These are phyloP conservation scores for Campaea margaritaria DNA, from an alignment of 2,888 invertebrate genomes.

Conservation along the genomic window DNA sequence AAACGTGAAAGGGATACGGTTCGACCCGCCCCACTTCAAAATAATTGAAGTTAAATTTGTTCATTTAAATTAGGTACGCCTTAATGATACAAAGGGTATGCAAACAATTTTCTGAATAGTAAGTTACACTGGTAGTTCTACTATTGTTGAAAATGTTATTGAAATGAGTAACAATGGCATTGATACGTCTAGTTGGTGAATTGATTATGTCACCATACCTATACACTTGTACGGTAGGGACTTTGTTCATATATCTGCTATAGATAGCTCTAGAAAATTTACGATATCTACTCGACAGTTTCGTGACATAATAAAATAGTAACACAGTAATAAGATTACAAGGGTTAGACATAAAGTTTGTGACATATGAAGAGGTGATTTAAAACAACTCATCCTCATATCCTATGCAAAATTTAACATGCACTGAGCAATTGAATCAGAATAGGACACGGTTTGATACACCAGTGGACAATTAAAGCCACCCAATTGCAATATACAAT, in stretches of 20 bases:
- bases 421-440: conserved; percentile 63
- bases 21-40: conserved; percentile 77
- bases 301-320: too few species aligned
- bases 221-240: too few species aligned
- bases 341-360: too few species aligned
- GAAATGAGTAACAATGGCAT: conserved; percentile 10
- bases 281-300: too few species aligned
- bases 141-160: conserved; percentile 17
- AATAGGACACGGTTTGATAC: conserved; percentile 58
- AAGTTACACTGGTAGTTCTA: conserved; percentile 44
- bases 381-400: conserved; percentile 5
- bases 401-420: conserved; percentile 56
- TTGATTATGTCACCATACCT: background rate
- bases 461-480: conserved; percentile 18
- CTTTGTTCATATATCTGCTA: too few species aligned
- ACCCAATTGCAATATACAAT: conserved; percentile 15
- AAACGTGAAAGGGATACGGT: conserved; percentile 79
- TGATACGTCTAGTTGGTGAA: background rate
- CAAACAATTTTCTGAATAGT: conserved; percentile 39
- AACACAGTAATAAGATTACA: too few species aligned
- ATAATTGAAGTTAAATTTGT: conserved; percentile 85
- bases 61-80: conserved; percentile 75
- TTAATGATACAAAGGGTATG: conserved; percentile 59
- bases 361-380: too few species aligned
- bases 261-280: too few species aligned